Base-by-base conservation (phyloP, 2,797 vertebrate species). In the Girardinus metallicus region DNA sequence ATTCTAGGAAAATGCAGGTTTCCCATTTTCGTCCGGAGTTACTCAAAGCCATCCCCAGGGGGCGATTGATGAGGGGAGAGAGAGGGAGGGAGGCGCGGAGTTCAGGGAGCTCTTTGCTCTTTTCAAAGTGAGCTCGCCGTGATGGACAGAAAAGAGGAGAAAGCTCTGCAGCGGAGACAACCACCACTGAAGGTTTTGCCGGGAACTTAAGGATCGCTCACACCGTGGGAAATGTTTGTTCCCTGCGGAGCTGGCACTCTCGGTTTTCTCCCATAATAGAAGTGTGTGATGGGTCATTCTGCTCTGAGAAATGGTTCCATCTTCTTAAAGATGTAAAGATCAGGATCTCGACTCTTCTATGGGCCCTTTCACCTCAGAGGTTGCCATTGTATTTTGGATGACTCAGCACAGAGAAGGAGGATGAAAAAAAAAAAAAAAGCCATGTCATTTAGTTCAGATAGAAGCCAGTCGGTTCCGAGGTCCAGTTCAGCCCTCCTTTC, bases 401-500 rank as follows among this genome's bases (percentile, higher is more conserved):
- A 91, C 82, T 91, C 84, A 62, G 83, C 81, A 60, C 23, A 49
- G 49, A 6, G 26, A 15, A 57, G 34, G 43, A 62, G 73, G 79
- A 80, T 85, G 83, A 80, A 53, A 73, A 80, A 31, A 13, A 53
- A 55, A 80, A 83, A 85, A 74, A 80, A 64, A 85, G 85, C 84
- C 84, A 85, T 47, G 78, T 82, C 78, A 87, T 86, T 77, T 1
- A 29, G 86, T 83, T 87, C 74, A 80, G 86, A 90, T 60, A 74
- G 74, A 73, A 87, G 57, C 76, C 74, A 44, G 76, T 76, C 5
- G 43, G 73, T 80, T 74, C 44, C 66, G 80, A 79, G 81, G 85
- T 89, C 86, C 87, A 83, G 88, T 93, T 94, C 93, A 94, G 92
- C 91, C 93, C 94, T 85, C 84, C 89, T 82, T 53, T 73, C 87